Evolutionary conservation across 2,888 invertebrate species (phyloP).

Genomic region (Ectemnius cavifrons): DNA sequence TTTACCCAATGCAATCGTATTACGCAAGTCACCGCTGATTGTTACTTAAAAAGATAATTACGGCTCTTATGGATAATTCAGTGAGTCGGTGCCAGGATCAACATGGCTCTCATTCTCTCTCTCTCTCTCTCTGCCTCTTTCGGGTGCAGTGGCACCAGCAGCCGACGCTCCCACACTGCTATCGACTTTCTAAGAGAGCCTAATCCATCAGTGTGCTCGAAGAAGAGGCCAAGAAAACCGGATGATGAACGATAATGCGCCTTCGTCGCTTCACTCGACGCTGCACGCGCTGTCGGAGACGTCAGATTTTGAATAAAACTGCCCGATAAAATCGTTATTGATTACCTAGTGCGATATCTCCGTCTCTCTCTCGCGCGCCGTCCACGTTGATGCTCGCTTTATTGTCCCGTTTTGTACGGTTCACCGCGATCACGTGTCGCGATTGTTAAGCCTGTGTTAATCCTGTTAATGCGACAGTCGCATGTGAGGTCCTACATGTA

Average conservation of each 20-base stretch:
- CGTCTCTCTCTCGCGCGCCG: neutral
- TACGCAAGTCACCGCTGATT: neutral
- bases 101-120: too few relatives aligned
- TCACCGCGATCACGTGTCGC: neutral
- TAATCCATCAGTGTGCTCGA: conserved; percentile 30
- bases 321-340: neutral
- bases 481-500: too few relatives aligned
- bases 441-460: too few relatives aligned
- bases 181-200: conserved; percentile 29
- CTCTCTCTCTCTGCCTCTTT: too few relatives aligned
- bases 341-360: neutral
- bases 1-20: neutral
- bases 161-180: conserved; percentile 21
- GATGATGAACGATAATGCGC: conserved; percentile 41
- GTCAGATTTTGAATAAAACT: conserved; percentile 14
- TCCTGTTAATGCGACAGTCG: too few relatives aligned
- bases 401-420: neutral
- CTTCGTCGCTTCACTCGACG: conserved; percentile 19
- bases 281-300: neutral
- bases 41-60: neutral
- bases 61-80: neutral
- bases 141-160: conserved; percentile 19
- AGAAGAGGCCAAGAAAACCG: conserved; percentile 16
- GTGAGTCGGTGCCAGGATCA: neutral
- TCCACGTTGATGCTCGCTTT: neutral